phyloP scores from a whole-genome alignment of 2,888 invertebrate genomes.

The Scaptodrosophila latifasciaeformis region DNA sequence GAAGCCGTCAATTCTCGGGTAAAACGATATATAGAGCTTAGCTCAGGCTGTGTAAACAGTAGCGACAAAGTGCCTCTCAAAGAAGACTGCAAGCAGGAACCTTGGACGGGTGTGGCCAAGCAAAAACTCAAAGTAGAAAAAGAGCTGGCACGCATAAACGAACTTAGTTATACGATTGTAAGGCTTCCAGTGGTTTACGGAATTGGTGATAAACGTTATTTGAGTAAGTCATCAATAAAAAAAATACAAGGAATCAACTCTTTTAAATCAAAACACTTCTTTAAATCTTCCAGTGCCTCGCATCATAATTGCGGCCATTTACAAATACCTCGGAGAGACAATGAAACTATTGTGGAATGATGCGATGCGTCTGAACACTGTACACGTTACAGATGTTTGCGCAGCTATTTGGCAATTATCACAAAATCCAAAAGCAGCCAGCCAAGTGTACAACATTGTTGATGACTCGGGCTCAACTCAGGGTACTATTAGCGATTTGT shows the following conservation, averaged over 20 bases:
- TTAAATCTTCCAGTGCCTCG: constrained; percentile 81
- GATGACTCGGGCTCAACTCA: constrained; percentile 90
- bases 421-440: constrained; percentile 76
- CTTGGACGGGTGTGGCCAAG: constrained; percentile 89
- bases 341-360: constrained; percentile 95
- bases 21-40: constrained; percentile 86
- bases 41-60: constrained; percentile 87
- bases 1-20: constrained; percentile 83
- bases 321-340: constrained; percentile 90
- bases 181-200: constrained; percentile 93
- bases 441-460: constrained; percentile 86
- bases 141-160: constrained; percentile 80
- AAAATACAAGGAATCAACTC: constrained; percentile 2
- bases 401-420: constrained; percentile 86
- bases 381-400: constrained; percentile 90
- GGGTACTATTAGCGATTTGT: constrained; percentile 86
- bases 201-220: constrained; percentile 85
- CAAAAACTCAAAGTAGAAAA: constrained; percentile 90
- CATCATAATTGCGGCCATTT: constrained; percentile 89
- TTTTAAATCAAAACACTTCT: background rate
- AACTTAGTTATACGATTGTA: constrained; percentile 85
- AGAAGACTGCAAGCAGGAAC: constrained; percentile 85
- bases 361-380: constrained; percentile 88
- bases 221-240: constrained; percentile 79
- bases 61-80: constrained; percentile 86